Conservation (phyloP, 1,140 invertebrate genomes). For the Macrobrachium rosenbergii region DNA sequence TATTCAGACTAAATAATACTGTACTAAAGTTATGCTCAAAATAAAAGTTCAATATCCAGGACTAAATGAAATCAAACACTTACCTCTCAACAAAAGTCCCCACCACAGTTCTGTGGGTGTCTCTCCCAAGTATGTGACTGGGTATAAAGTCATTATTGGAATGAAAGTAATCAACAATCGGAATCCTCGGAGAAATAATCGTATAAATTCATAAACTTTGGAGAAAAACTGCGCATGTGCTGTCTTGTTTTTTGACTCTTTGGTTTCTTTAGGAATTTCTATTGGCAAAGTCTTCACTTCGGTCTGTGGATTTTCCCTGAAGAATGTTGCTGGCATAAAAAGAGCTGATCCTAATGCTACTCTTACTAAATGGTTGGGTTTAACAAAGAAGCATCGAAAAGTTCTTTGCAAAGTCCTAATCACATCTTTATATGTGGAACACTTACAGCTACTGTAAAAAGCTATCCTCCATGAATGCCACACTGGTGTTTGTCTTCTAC, state of each 20-base stretch:
- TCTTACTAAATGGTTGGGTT: not conserved
- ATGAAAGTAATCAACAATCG: slow-evolving; percentile 23
- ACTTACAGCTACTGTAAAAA: no score
- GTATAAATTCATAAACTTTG: slow-evolving; percentile 24
- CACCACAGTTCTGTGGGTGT: slow-evolving; percentile 39
- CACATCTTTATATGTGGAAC: no score
- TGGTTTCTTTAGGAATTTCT: not conserved
- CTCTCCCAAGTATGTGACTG: slow-evolving; percentile 38
- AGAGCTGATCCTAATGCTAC: no score
- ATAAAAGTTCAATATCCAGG: not conserved
- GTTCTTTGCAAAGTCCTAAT: not conserved
- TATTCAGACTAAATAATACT: not conserved
- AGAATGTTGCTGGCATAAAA: not conserved
- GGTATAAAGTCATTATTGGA: slow-evolving; percentile 37
- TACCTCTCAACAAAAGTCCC: slow-evolving; percentile 35
- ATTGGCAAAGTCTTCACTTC: not conserved
- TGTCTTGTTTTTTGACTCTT: slow-evolving; percentile 20
- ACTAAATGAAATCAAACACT: not conserved
- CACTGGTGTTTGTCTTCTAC: no score
- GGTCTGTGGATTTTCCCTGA: not conserved
- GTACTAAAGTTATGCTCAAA: not conserved
- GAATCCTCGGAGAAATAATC: slow-evolving; percentile 28
- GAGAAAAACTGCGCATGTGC: not conserved
- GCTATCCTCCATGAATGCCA: no score
- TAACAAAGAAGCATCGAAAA: not conserved